phyloP scores from a whole-genome alignment of 2,888 invertebrate genomes.

The Endotricha flammealis region DNA sequence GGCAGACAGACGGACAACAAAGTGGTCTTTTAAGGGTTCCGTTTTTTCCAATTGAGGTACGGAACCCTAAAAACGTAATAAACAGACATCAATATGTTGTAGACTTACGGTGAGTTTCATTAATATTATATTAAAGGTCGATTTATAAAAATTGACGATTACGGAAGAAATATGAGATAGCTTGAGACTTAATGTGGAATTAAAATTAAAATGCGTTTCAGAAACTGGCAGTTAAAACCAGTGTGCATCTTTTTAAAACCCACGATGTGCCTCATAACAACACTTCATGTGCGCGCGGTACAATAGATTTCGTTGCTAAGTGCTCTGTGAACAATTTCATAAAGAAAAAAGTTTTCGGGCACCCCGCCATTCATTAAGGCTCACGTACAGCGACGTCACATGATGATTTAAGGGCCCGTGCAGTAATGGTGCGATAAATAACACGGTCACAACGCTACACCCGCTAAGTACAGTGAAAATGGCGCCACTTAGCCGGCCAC shows the following conservation, averaged over 20 bases:
- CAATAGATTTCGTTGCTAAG: slow-evolving; percentile 70
- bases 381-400: slow-evolving; percentile 68
- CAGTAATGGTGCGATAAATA: slow-evolving; percentile 78
- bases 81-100: too few species aligned
- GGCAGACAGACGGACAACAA: too few species aligned
- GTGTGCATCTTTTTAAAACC: background rate
- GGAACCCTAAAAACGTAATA: too few species aligned
- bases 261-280: slow-evolving; percentile 14
- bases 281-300: slow-evolving; percentile 37
- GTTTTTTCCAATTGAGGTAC: too few species aligned
- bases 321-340: slow-evolving; percentile 67
- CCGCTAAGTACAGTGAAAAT: slow-evolving; percentile 57
- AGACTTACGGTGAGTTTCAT: too few species aligned
- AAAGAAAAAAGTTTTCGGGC: slow-evolving; percentile 60
- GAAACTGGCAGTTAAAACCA: too few species aligned
- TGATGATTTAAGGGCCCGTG: slow-evolving; percentile 74
- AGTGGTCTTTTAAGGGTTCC: too few species aligned
- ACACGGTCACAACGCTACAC: slow-evolving; percentile 59
- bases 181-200: too few species aligned
- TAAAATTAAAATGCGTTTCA: too few species aligned
- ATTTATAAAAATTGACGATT: too few species aligned
- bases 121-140: too few species aligned
- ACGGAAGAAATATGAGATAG: too few species aligned
- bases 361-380: slow-evolving; percentile 71
- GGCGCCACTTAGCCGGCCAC: slow-evolving; percentile 57